phyloP scores from a whole-genome alignment of 2,113 vertebrate species.

The Silurus glanis region DNA sequence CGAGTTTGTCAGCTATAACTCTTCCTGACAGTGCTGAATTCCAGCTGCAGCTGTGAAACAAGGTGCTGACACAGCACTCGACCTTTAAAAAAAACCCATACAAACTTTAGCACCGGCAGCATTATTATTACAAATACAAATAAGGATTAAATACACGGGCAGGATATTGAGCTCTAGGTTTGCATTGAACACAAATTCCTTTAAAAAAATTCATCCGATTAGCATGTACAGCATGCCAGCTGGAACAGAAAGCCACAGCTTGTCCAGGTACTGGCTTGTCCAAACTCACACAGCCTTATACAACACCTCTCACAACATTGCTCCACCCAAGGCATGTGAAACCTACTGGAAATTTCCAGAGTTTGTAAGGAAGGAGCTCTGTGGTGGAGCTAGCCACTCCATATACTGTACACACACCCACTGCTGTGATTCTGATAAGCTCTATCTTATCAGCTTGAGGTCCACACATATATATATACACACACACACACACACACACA shows the following conservation, averaged over 20 bases:
- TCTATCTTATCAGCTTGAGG: slow-evolving; percentile 11
- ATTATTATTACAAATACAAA: not conserved
- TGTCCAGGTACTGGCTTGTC: not conserved
- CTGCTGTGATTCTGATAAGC: not conserved
- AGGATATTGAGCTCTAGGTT: not conserved
- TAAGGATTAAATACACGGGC: not conserved
- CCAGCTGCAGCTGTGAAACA: slow-evolving; percentile 25
- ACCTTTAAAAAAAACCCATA: not conserved
- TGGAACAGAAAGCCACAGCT: not conserved
- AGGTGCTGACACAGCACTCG: slow-evolving; percentile 13
- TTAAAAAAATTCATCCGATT: not conserved
- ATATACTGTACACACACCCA: not conserved
- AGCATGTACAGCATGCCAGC: no score
- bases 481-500: not conserved
- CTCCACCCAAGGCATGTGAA: slow-evolving; percentile 29
- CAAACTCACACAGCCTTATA: not conserved
- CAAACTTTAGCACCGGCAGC: not conserved
- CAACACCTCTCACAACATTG: slow-evolving; percentile 11
- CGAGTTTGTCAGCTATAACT: slow-evolving; percentile 28
- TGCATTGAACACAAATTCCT: not conserved
- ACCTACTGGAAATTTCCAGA: slow-evolving; percentile 43
- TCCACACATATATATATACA: no score
- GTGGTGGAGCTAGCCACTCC: not conserved
- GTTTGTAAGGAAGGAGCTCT: not conserved
- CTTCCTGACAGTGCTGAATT: slow-evolving; percentile 27